Conservation (phyloP, 2,113 vertebrate genomes). For the Phrynocephalus versicolor region DNA sequence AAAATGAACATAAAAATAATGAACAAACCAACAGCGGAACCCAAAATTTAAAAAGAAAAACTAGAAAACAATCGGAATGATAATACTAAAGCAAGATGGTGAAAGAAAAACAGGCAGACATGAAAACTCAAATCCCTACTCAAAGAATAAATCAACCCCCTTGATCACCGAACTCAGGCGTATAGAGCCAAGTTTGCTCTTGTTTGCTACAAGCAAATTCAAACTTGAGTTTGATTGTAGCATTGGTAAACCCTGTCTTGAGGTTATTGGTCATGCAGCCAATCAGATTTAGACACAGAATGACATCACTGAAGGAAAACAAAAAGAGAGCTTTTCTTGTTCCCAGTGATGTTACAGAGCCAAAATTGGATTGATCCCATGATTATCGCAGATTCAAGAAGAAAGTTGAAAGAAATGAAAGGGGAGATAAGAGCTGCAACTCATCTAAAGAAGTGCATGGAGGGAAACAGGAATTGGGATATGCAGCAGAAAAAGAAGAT, state of each 20-base stretch:
- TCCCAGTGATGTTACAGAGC: not conserved
- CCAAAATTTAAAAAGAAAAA: no score
- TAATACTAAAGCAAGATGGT: no score
- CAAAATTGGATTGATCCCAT: not conserved
- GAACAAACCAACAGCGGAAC: no score
- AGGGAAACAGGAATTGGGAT: not conserved
- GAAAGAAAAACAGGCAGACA: no score
- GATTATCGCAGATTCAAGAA: not conserved
- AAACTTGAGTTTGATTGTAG: no score
- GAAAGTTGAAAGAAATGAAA: not conserved
- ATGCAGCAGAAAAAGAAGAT: not conserved
- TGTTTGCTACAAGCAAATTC: no score
- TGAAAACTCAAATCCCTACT: no score
- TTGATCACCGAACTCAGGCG: no score
- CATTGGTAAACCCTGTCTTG: not conserved
- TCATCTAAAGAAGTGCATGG: not conserved
- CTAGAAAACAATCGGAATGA: no score
- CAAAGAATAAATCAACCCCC: not conserved
- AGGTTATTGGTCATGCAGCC: not conserved
- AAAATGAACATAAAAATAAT: no score
- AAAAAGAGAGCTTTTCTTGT: not conserved
- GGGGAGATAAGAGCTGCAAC: not conserved
- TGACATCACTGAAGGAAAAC: not conserved
- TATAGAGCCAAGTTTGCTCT: no score
- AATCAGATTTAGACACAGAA: not conserved